Base-by-base conservation (phyloP, 2,113 vertebrate genomes). In the Muntiacus muntjak region DNA sequence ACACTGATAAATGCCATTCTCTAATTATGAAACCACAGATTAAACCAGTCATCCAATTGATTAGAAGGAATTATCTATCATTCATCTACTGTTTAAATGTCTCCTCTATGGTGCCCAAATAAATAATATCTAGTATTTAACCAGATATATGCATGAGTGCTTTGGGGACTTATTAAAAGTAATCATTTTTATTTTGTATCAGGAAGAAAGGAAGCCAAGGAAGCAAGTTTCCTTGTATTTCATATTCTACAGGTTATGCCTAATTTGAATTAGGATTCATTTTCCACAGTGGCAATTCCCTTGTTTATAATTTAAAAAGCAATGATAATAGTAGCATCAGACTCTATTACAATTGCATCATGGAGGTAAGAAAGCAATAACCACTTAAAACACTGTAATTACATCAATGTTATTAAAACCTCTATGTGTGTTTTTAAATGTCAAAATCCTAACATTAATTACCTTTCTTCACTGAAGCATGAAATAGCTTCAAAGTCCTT, bases 361-460 rank as follows among this genome's bases (percentile, higher is more conserved):
- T 33, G 71, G 92, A 71, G 67, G 76, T 91, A 97, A 96, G 60
- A 97, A 97, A 97, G 78, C 91, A 95, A 97, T 60, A 97, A 94
- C 81, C 88, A 78, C 87, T 97, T 98, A 98, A 96, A 76, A 45
- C 43, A 90, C 45, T 97, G 90, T 96, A 98, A 98, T 98, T 96
- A 94, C 90, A 97, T 94, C 92, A 97, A 89, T 74, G 28, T 87
- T 97, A 97, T 98, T 98, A 97, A 98, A 95, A 89, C 57, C 28
- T 95, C 57, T 83, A 83, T 2, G 5, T 96, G 78, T 97, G 60
- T 95, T 97, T 98, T 96, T 94, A 98, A 98, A 96, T 95, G 94
- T 98, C 97, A 96, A 74, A 97, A 94, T 97, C 92, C 43, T 82
- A 92, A 88, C 97, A 94, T 96, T 96, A 97, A 97, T 97, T 97